These are phyloP conservation scores for Nesogale talazaci DNA, from an alignment of 2,113 vertebrate species.

Conservation along the genomic window DNA sequence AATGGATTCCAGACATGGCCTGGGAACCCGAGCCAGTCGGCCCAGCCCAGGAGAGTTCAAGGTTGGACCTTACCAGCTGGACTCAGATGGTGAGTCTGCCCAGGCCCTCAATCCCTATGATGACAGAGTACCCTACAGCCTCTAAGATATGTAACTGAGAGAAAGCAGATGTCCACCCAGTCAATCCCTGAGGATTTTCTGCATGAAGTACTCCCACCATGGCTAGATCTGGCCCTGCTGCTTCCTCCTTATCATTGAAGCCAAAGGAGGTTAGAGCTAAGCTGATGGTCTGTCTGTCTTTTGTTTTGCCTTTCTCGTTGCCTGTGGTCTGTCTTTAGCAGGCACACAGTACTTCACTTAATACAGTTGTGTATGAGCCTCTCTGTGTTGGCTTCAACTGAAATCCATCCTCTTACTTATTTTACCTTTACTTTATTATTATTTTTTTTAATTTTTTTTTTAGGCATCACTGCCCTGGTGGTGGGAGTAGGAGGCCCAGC, in stretches of 20 bases:
- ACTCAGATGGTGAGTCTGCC: not conserved
- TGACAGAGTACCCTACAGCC: not conserved
- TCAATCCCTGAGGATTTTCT: not conserved
- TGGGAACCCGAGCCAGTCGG: not conserved
- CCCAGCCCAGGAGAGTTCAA: not conserved
- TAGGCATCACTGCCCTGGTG: too few relatives aligned
- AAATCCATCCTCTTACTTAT: not conserved
- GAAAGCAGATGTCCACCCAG: not conserved
- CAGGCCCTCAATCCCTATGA: not conserved
- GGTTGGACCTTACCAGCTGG: not conserved
- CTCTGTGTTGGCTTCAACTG: not conserved
- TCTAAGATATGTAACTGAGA: not conserved
- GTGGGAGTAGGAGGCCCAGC: too few relatives aligned
- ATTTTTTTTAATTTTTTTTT: too few relatives aligned
- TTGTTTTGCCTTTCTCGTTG: too few relatives aligned
- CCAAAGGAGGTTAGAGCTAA: not conserved
- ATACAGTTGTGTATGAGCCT: fast-evolving
- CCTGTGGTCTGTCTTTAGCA: not conserved
- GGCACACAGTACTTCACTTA: not conserved
- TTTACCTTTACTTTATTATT: conserved; percentile 46
- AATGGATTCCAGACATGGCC: not conserved
- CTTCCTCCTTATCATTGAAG: not conserved
- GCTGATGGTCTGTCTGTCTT: not conserved
- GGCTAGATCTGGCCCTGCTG: not conserved
- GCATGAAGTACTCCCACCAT: not conserved